phyloP scores from a whole-genome alignment of 2,797 vertebrate species.

The Spinus olivaceus region DNA sequence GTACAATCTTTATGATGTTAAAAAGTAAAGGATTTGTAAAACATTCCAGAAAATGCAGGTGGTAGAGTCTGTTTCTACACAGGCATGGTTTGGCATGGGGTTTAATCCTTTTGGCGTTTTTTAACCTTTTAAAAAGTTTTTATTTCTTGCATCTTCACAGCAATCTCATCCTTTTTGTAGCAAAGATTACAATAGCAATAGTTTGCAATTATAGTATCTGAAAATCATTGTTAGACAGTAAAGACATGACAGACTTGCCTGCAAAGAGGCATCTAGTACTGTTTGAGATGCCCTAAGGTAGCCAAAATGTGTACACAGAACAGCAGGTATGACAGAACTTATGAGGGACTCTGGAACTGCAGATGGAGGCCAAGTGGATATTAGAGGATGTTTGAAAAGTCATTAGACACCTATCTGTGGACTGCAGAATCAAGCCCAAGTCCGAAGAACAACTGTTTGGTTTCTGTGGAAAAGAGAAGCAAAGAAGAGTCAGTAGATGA shows the following conservation, averaged over 20 bases:
- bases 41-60: not conserved
- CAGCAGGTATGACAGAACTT: not conserved
- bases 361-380: not conserved
- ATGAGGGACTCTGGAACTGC: not conserved
- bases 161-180: not conserved
- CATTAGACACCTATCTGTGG: not conserved
- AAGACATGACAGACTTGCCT: not conserved
- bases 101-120: not conserved
- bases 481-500: not conserved
- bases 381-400: not conserved
- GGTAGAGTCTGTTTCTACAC: not conserved
- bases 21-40: not conserved
- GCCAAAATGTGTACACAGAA: not conserved
- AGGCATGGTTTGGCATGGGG: not conserved
- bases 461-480: not conserved
- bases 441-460: not conserved
- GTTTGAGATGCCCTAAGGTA: not conserved
- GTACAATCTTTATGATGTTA: not conserved
- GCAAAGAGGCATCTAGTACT: not conserved
- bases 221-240: not conserved
- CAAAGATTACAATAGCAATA: not conserved
- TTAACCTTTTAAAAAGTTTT: not conserved
- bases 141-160: not conserved
- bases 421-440: not conserved
- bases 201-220: not conserved